phyloP scores from a whole-genome alignment of 1,140 invertebrate species.

The Euwallacea fornicatus region DNA sequence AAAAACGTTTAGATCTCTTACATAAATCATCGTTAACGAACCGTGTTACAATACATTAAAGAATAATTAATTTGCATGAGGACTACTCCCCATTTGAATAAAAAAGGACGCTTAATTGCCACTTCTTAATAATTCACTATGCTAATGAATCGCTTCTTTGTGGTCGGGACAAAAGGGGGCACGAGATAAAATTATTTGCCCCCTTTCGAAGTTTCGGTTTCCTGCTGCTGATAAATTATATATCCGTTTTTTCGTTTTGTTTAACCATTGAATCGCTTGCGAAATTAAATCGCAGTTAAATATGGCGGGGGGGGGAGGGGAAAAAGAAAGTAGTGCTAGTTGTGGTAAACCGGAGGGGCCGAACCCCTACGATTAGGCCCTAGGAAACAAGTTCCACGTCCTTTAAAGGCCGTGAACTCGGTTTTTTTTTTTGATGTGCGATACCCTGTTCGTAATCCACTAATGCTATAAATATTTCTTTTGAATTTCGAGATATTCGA shows the following conservation, averaged over 20 bases:
- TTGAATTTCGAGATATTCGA: no score
- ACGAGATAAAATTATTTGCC: conserved; percentile 38
- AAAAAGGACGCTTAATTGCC: conserved; percentile 37
- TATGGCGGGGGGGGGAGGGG: no score
- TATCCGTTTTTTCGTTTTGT: background rate
- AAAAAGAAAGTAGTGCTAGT: no score
- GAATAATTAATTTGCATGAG: conserved; percentile 35
- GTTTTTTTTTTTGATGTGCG: no score
- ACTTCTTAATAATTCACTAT: conserved; percentile 44
- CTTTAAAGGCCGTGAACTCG: no score
- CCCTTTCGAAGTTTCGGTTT: conserved; percentile 29
- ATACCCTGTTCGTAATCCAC: no score
- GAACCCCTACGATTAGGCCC: no score
- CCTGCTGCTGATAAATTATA: conserved; percentile 26
- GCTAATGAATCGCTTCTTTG: conserved; percentile 41
- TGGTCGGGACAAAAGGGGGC: conserved; percentile 33
- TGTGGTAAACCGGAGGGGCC: no score
- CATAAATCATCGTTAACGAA: conserved; percentile 30
- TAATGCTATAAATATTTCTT: no score
- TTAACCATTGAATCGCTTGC: no score
- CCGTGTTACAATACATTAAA: conserved; percentile 30
- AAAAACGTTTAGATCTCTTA: conserved; percentile 17
- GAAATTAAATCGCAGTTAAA: no score
- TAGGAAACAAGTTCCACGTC: no score
- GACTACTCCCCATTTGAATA: conserved; percentile 14